Conservation (phyloP, 2,888 invertebrate genomes). For the Polydesmus complanatus region DNA sequence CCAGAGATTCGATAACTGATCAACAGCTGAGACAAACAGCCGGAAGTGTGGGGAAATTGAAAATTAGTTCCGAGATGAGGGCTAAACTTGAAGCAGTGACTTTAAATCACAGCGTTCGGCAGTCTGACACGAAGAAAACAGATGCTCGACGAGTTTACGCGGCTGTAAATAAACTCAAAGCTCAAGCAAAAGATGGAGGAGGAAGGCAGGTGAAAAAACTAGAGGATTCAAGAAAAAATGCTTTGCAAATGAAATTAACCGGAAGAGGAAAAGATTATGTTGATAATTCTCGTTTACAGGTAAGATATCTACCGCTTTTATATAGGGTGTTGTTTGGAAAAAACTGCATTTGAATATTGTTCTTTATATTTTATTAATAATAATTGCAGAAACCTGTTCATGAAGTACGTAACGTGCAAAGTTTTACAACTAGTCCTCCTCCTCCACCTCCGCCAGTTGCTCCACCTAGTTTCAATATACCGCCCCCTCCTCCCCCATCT, state of each 20-base stretch:
- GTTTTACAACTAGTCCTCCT: constrained; percentile 35
- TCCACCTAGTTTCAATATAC: constrained; percentile 18
- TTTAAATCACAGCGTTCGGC: constrained; percentile 70
- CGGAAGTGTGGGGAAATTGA: constrained; percentile 77
- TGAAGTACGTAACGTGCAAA: constrained; percentile 2
- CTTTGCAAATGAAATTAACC: constrained; percentile 71
- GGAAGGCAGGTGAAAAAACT: constrained; percentile 48
- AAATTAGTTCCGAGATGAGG: constrained; percentile 82
- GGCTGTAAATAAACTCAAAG: constrained; percentile 17
- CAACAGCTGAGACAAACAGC: constrained; percentile 51
- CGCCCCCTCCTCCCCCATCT: constrained; percentile 21
- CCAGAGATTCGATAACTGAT: not conserved
- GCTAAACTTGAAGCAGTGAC: constrained; percentile 70
- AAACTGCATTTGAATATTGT: not conserved
- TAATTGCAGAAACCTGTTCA: not conserved
- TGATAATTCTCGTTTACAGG: not conserved
- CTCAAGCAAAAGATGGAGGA: constrained; percentile 16
- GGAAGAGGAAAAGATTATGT: constrained; percentile 18
- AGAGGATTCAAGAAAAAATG: constrained; percentile 68
- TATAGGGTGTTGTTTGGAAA: not conserved
- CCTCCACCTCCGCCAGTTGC: constrained; percentile 35
- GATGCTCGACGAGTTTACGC: constrained; percentile 17
- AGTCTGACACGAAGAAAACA: constrained; percentile 16
- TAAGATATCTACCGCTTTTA: not conserved
- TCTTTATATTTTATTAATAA: too few relatives aligned